Conservation (phyloP, 2,113 vertebrate genomes). For the Brachypteracias leptosomus region DNA sequence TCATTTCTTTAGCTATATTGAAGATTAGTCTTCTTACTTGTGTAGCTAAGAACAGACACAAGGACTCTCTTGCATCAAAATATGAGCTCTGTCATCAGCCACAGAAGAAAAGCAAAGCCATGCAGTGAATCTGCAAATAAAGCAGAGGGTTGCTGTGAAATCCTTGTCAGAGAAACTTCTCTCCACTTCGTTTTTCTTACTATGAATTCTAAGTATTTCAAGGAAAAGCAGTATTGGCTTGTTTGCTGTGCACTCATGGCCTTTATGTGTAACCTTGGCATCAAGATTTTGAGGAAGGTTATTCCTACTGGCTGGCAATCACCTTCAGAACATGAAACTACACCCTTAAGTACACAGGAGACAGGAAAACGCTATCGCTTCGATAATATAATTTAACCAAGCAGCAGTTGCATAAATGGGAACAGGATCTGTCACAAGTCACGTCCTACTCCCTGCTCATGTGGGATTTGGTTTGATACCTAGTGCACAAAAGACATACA, state of each 20-base stretch:
- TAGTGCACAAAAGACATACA: background rate
- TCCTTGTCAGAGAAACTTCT: background rate
- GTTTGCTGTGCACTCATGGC: background rate
- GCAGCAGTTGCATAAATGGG: background rate
- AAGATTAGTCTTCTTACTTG: background rate
- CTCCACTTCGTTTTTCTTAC: background rate
- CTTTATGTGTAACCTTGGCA: background rate
- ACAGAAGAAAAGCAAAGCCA: background rate
- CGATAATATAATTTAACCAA: background rate
- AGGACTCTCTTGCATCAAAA: background rate
- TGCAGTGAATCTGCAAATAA: background rate
- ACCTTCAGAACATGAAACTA: background rate
- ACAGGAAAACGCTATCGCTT: background rate
- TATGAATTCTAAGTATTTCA: background rate
- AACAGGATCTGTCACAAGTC: background rate
- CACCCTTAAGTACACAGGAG: background rate
- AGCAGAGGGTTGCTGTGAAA: background rate
- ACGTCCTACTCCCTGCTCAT: background rate
- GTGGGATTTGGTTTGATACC: background rate
- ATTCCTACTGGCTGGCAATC: background rate
- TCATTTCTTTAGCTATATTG: background rate
- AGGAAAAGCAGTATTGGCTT: background rate
- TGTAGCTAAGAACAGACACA: background rate
- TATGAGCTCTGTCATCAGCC: background rate
- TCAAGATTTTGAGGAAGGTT: background rate